phyloP scores from a whole-genome alignment of 2,113 vertebrate species.

The Nibea coibor region DNA sequence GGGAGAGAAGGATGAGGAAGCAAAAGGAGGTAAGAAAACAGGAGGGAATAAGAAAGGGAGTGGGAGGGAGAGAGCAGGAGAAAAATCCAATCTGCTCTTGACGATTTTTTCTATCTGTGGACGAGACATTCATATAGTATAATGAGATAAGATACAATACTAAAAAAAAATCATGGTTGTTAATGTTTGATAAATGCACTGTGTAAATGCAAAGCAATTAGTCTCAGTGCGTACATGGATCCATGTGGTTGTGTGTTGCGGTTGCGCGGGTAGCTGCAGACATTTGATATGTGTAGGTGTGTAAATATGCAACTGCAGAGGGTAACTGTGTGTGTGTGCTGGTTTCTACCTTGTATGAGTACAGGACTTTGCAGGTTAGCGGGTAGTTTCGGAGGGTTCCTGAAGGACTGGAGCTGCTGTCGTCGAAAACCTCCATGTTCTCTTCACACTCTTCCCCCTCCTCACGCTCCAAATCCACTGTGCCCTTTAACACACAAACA shows the following conservation, averaged over 20 bases:
- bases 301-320: constrained; percentile 10
- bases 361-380: constrained; percentile 97
- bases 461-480: constrained; percentile 90
- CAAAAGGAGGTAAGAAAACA: too few species aligned
- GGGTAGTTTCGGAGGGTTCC: constrained; percentile 98
- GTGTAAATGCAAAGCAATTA: neutral
- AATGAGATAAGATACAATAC: neutral
- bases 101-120: too few species aligned
- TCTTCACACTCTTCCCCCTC: constrained; percentile 97
- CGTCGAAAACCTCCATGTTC: constrained; percentile 97
- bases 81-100: neutral
- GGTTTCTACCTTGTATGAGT: constrained; percentile 93
- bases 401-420: constrained; percentile 97
- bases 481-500: constrained; percentile 83
- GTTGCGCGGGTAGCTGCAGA: neutral
- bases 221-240: neutral
- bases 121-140: neutral
- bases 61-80: too few species aligned
- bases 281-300: constrained; percentile 5
- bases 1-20: neutral
- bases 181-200: neutral
- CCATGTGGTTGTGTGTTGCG: neutral
- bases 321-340: neutral
- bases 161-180: neutral
- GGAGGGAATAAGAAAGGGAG: too few species aligned